Conservation (phyloP, 2,797 vertebrate species). For the Syndactyla subalaris region DNA sequence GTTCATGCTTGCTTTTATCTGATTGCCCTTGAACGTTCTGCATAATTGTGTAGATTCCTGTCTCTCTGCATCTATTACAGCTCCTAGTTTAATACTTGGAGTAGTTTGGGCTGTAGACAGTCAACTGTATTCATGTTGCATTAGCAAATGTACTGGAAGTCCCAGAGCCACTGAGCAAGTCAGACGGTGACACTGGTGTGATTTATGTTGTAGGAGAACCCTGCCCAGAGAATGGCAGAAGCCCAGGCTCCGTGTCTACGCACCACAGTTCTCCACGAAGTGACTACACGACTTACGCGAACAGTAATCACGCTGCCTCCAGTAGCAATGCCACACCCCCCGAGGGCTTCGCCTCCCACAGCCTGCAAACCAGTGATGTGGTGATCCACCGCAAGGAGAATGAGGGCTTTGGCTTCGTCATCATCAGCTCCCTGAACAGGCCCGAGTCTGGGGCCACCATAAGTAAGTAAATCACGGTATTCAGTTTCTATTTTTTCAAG, state of each 20-base stretch:
- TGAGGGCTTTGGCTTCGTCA: conserved; percentile 97
- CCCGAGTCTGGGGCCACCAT: conserved; percentile 87
- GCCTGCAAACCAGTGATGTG: conserved; percentile 88
- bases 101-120: neutral
- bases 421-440: conserved; percentile 97
- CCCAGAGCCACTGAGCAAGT: neutral
- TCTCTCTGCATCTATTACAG: conserved; percentile 32
- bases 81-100: neutral
- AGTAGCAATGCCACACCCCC: conserved; percentile 77
- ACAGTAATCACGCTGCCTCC: conserved; percentile 82
- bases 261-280: conserved; percentile 97
- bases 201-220: conserved; percentile 83
- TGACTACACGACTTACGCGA: conserved; percentile 88
- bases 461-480: conserved; percentile 79
- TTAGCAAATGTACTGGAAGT: conserved; percentile 14
- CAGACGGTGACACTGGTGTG: neutral
- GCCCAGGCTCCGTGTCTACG: conserved; percentile 92
- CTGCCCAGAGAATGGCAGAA: conserved; percentile 94
- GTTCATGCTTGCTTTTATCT: conserved; percentile 32
- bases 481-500: neutral
- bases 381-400: conserved; percentile 96
- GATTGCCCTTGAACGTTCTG: conserved; percentile 8
- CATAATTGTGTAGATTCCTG: conserved; percentile 30
- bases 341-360: conserved; percentile 80
- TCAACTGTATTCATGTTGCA: neutral